A percentile compares a stretch with the other conserved stretches of the same genome.
Conservation (phyloP, 1,140 invertebrate species). For the Physella acuta region DNA sequence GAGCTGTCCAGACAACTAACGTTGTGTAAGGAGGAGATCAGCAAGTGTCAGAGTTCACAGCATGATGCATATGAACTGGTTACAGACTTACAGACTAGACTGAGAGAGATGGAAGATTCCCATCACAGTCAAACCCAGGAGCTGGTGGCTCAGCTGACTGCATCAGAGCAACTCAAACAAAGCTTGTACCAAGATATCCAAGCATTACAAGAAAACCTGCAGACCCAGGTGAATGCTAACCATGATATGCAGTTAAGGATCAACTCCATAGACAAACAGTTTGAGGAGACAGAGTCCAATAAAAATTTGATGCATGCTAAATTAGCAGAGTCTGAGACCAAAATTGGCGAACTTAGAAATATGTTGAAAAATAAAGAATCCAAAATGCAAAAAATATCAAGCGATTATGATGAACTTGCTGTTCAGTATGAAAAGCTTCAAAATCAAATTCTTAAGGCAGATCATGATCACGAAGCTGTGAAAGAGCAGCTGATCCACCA, state of each 20-base stretch:
- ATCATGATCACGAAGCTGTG: neutral
- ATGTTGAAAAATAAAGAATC: conserved; percentile 24
- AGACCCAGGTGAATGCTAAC: neutral
- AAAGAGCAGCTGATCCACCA: conserved; percentile 7
- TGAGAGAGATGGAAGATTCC: conserved; percentile 13
- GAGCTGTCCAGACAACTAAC: no score
- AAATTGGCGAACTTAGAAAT: conserved; percentile 10
- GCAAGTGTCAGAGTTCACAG: no score
- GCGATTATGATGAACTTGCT: conserved; percentile 20
- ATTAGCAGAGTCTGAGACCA: conserved; percentile 9
- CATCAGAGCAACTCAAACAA: neutral
- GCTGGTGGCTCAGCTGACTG: conserved; percentile 3
- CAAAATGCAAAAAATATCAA: conserved; percentile 7
- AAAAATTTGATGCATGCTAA: neutral
- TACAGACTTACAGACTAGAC: conserved; percentile 3
- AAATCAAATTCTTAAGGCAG: conserved; percentile 2
- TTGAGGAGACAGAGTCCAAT: neutral
- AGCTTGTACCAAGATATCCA: neutral
- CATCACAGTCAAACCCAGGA: neutral
- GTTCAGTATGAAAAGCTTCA: conserved; percentile 23
- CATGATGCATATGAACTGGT: neutral
- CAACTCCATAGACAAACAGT: neutral
- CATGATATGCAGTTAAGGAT: neutral
- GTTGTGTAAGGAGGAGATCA: no score
- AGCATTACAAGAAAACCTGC: neutral